A percentile compares a stretch with the other conserved stretches of the same genome.
Conservation (phyloP, 2,888 invertebrate species). For the Volucella inanis region DNA sequence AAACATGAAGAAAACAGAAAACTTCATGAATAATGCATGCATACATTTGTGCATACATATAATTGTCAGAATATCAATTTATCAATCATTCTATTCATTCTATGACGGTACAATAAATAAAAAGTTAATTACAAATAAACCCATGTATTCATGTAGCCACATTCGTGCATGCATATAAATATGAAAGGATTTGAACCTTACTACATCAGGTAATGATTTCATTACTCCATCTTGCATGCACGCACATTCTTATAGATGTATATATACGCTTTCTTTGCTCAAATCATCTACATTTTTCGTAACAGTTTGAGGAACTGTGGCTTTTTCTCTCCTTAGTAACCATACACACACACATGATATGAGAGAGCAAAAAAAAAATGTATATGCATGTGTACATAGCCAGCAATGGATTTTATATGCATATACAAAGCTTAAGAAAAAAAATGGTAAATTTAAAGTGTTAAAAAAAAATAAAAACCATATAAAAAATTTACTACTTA, state of each 20-base stretch:
- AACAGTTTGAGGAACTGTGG: slow-evolving; percentile 26
- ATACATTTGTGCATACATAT: no score
- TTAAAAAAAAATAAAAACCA: neutral
- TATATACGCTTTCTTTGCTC: neutral
- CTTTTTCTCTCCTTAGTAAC: slow-evolving; percentile 4
- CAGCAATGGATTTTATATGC: slow-evolving; percentile 8
- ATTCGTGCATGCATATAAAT: slow-evolving; percentile 2
- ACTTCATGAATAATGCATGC: no score
- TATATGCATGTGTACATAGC: no score
- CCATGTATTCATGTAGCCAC: no score
- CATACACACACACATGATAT: slow-evolving; percentile 3
- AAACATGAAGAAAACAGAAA: no score
- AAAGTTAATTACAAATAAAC: no score
- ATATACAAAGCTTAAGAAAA: neutral
- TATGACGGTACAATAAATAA: no score
- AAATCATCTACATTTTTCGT: slow-evolving; percentile 6
- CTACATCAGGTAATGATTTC: slow-evolving; percentile 3
- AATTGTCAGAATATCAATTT: no score
- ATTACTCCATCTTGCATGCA: slow-evolving; percentile 18
- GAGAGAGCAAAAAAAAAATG: neutral
- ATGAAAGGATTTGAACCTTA: neutral
- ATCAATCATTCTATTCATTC: no score
- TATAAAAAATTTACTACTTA: neutral
- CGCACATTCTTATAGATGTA: neutral
- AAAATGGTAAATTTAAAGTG: neutral